Conservation (phyloP, 35 echinoderm and acorn worm species). For the Apostichopus californicus region DNA sequence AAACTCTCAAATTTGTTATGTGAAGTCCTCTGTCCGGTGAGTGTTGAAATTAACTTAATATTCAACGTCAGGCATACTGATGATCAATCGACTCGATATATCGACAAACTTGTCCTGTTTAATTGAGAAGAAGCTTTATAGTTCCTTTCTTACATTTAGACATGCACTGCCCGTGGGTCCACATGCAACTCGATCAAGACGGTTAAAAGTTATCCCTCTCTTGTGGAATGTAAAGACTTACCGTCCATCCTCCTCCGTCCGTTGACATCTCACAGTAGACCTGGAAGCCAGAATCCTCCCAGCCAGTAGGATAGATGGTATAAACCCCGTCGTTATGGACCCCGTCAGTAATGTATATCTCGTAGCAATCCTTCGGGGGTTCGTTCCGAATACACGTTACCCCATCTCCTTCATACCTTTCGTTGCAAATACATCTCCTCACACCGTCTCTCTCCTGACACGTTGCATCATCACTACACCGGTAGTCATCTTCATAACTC, state of each 20-base stretch:
- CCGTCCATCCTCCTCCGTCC: constrained; percentile 29
- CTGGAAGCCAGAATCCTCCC: not conserved
- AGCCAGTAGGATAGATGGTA: constrained; percentile 1
- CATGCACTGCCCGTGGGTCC: no score
- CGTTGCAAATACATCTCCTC: not conserved
- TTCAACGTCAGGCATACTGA: no score
- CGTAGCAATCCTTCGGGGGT: not conserved
- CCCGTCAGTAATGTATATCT: not conserved
- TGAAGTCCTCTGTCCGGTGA: no score
- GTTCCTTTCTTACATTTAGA: no score
- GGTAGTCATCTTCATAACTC: not conserved
- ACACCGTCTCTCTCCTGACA: not conserved
- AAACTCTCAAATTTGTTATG: no score
- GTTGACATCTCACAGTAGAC: constrained; percentile 36
- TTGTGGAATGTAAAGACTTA: no score
- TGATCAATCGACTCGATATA: no score
- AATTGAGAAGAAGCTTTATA: no score
- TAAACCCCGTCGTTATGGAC: not conserved
- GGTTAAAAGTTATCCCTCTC: no score
- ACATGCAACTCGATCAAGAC: no score
- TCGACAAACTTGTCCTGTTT: no score
- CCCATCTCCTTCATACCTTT: not conserved
- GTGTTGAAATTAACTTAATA: no score
- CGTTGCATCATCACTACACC: not conserved
- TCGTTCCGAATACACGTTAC: not conserved